phyloP scores from a whole-genome alignment of 2,888 invertebrate species.

The Prenolepis imparis region DNA sequence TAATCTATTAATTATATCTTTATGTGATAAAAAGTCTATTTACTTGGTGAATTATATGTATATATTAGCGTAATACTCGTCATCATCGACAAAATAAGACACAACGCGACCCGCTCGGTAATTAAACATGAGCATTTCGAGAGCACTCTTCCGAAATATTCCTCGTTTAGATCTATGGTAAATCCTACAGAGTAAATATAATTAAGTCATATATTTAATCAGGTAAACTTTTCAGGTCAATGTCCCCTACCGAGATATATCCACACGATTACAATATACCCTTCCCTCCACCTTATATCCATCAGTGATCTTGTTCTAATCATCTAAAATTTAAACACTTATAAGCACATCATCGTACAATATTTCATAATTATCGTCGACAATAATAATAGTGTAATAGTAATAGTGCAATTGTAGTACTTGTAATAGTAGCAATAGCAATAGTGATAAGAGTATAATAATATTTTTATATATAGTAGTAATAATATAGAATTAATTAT shows the following conservation, averaged over 20 bases:
- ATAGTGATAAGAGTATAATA: conserved; percentile 73
- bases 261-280: conserved; percentile 70
- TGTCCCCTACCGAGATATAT: conserved; percentile 80
- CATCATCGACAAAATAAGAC: conserved; percentile 74
- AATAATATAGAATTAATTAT: conserved; percentile 76
- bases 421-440: conserved; percentile 72
- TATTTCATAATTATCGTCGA: conserved; percentile 76
- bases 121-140: conserved; percentile 81
- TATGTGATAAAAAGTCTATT: conserved; percentile 58
- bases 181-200: conserved; percentile 86
- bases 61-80: conserved; percentile 72
- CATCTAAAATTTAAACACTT: conserved; percentile 82
- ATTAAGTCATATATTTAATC: conserved; percentile 86
- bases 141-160: conserved; percentile 80
- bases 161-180: conserved; percentile 81
- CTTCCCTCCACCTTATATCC: conserved; percentile 78
- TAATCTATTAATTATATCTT: conserved; percentile 73
- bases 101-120: conserved; percentile 81
- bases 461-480: conserved; percentile 72
- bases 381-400: conserved; percentile 71
- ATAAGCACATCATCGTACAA: conserved; percentile 80
- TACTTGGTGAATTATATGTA: conserved; percentile 46
- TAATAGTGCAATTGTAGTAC: conserved; percentile 71
- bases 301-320: conserved; percentile 81
- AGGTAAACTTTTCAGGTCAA: conserved; percentile 85